Conservation (phyloP, 1,140 invertebrate genomes). For the Ditylenchus dipsaci region DNA sequence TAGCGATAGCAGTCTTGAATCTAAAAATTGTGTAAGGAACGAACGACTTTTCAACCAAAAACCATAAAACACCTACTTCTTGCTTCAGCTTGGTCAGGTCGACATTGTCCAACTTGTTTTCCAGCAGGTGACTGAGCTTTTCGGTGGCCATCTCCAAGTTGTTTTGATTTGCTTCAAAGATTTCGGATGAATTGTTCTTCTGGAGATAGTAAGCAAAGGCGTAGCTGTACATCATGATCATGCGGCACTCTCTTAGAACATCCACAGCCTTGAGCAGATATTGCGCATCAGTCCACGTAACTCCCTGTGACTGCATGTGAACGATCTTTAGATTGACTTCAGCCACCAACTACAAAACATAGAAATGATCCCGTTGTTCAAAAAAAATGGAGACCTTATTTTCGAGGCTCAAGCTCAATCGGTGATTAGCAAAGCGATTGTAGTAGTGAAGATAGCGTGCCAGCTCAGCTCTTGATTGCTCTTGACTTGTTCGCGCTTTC, state of each 20-base stretch:
- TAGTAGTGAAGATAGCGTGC: conserved; percentile 98
- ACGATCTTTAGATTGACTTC: background rate
- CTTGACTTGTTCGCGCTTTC: background rate
- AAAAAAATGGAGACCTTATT: conserved; percentile 70
- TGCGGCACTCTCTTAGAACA: conserved; percentile 87
- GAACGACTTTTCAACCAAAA: no score
- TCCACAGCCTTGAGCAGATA: conserved; percentile 87
- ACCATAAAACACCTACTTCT: no score
- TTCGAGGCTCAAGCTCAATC: conserved; percentile 89
- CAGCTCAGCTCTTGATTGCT: conserved; percentile 70
- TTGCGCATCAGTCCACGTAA: conserved; percentile 63
- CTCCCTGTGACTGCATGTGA: conserved; percentile 69
- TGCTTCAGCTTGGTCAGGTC: no score
- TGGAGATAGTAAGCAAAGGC: conserved; percentile 95
- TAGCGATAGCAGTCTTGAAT: no score
- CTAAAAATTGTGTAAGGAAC: no score
- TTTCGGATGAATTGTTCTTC: conserved; percentile 69
- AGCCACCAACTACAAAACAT: background rate
- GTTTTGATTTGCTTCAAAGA: no score
- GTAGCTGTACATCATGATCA: conserved; percentile 97
- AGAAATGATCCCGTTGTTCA: no score
- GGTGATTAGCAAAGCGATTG: conserved; percentile 98
- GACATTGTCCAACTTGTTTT: no score
- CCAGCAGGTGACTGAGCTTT: no score
- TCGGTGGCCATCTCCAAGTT: no score